Evolutionary conservation across 30 jellyfish, hydroid and myxozoan species (phyloP).

Genomic region (Rhopilema esculentum): DNA sequence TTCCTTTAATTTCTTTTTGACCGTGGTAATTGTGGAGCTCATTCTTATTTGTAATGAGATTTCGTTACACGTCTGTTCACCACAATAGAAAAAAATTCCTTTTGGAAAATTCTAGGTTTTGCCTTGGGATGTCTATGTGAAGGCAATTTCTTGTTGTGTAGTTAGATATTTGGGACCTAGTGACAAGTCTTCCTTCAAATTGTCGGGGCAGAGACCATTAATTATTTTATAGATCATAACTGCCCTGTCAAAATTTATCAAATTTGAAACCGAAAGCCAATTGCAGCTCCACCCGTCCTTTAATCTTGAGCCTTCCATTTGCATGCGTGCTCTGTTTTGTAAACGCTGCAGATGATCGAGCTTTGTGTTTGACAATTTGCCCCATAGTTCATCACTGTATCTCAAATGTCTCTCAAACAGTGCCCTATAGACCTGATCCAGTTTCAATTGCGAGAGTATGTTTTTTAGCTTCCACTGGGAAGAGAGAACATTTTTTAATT

Average conservation of each 20-base stretch:
- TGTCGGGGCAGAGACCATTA: not conserved
- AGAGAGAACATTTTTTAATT: not conserved
- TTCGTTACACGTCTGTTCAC: no score
- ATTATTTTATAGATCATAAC: not conserved
- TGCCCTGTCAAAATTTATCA: constrained; percentile 16
- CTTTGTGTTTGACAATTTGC: constrained; percentile 40
- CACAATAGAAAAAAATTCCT: no score
- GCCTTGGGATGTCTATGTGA: no score
- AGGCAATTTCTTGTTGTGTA: no score
- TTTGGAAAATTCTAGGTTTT: no score
- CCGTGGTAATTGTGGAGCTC: no score
- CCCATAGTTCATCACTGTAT: constrained; percentile 45
- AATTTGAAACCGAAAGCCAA: not conserved
- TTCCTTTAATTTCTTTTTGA: no score
- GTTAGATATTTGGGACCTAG: no score
- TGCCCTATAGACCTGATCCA: constrained; percentile 16
- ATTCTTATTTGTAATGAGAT: no score
- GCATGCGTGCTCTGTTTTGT: constrained; percentile 44
- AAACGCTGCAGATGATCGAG: constrained; percentile 40
- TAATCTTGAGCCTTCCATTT: constrained; percentile 19
- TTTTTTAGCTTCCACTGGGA: constrained; percentile 30
- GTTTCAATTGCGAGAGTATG: constrained; percentile 12
- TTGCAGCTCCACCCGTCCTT: no score
- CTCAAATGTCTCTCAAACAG: constrained; percentile 39
- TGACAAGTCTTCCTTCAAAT: no score